Conservation (phyloP, 2,888 invertebrate species). For the Polyommatus icarus region DNA sequence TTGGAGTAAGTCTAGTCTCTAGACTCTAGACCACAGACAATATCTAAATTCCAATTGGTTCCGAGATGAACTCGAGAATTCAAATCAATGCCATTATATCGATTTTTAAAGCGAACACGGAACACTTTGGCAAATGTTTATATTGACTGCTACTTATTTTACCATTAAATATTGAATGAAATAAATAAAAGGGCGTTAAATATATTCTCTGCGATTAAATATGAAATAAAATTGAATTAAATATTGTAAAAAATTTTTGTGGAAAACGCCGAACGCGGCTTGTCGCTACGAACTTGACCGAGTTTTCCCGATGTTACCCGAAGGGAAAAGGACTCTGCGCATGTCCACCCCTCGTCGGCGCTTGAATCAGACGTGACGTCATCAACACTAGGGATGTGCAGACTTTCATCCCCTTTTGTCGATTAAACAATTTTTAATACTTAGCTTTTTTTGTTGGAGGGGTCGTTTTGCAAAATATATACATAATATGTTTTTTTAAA, state of each 20-base stretch:
- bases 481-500: neutral
- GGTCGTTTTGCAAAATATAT: too few relatives aligned
- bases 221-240: neutral
- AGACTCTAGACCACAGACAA: neutral
- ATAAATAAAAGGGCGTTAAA: neutral
- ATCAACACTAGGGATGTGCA: constrained; percentile 52
- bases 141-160: neutral
- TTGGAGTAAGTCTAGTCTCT: neutral
- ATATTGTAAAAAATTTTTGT: neutral
- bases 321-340: constrained; percentile 58
- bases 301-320: constrained; percentile 48
- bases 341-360: constrained; percentile 52
- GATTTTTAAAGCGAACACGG: neutral
- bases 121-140: neutral
- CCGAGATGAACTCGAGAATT: constrained; percentile 8
- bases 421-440: neutral
- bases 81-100: constrained; percentile 1
- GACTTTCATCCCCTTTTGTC: constrained; percentile 41
- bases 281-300: constrained; percentile 48
- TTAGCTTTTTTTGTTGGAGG: neutral
- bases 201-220: neutral
- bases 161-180: neutral
- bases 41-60: neutral
- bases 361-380: constrained; percentile 59
- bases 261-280: constrained; percentile 40